These are phyloP conservation scores for Eumacrocentrus americanus DNA, from an alignment of 2,888 invertebrate genomes.

Conservation along the genomic window DNA sequence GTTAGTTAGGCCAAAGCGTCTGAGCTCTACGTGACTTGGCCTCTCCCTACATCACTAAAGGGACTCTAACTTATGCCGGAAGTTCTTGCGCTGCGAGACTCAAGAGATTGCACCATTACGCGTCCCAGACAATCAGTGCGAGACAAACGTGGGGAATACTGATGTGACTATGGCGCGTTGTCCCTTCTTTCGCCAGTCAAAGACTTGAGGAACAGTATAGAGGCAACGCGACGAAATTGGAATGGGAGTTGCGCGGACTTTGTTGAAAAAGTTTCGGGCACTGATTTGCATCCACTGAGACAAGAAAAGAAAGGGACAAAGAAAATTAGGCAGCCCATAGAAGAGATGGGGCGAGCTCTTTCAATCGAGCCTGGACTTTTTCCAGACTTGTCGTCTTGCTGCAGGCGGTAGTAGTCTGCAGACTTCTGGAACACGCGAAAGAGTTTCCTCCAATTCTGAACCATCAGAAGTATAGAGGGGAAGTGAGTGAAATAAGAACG, in stretches of 20 bases:
- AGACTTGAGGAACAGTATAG: not conserved
- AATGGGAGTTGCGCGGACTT: not conserved
- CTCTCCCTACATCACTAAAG: conserved; percentile 10
- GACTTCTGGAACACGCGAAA: not conserved
- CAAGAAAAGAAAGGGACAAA: conserved; percentile 10
- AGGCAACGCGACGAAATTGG: not conserved
- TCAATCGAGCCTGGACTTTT: conserved; percentile 21
- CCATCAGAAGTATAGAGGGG: no score
- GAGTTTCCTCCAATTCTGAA: no score
- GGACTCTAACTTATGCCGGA: conserved; percentile 32
- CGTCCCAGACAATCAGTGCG: conserved; percentile 54
- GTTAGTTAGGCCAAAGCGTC: conserved; percentile 35
- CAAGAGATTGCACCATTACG: conserved; percentile 53
- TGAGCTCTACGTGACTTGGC: conserved; percentile 36
- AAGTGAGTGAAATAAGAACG: no score
- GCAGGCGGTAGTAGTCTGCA: not conserved
- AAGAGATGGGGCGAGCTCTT: not conserved
- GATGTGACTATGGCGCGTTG: conserved; percentile 37
- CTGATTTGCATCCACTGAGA: conserved; percentile 31
- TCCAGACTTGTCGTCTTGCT: not conserved
- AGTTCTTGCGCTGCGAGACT: conserved; percentile 20
- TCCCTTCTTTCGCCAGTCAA: conserved; percentile 3
- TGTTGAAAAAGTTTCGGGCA: conserved; percentile 26
- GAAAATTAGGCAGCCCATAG: conserved; percentile 18
- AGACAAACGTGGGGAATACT: conserved; percentile 57